phyloP scores from a whole-genome alignment of 2,888 invertebrate genomes.

The Pteria penguin region DNA sequence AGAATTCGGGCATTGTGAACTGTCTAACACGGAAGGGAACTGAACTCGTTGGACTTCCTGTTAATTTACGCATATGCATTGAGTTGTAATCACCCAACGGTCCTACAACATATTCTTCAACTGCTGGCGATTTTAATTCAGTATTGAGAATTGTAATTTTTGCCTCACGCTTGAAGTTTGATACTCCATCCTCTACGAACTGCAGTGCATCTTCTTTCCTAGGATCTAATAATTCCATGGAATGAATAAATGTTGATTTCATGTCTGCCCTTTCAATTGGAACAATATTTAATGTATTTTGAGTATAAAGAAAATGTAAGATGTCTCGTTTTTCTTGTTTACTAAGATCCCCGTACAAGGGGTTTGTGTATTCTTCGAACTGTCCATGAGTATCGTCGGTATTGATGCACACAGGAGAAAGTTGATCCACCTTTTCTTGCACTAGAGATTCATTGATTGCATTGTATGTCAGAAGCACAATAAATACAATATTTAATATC shows the following conservation, averaged over 20 bases:
- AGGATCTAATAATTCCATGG: constrained; percentile 64
- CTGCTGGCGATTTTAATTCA: constrained; percentile 54
- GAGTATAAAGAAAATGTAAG: constrained; percentile 50
- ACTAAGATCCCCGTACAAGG: constrained; percentile 51
- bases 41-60: constrained; percentile 24
- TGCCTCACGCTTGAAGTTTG: constrained; percentile 59
- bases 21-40: constrained; percentile 41
- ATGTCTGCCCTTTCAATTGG: constrained; percentile 48
- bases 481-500: too few relatives aligned
- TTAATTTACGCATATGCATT: constrained; percentile 26
- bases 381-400: too few relatives aligned
- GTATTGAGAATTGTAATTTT: constrained; percentile 64
- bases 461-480: too few relatives aligned
- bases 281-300: constrained; percentile 48
- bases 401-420: too few relatives aligned
- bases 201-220: constrained; percentile 58
- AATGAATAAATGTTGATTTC: constrained; percentile 64
- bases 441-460: too few relatives aligned
- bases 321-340: constrained; percentile 56
- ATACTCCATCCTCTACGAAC: constrained; percentile 51
- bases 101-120: constrained; percentile 70
- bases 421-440: too few relatives aligned
- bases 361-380: too few relatives aligned
- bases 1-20: constrained; percentile 14
- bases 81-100: constrained; percentile 51